These are phyloP conservation scores for Cotesia glomerata DNA, from an alignment of 1,140 invertebrate genomes.

Conservation along the genomic window DNA sequence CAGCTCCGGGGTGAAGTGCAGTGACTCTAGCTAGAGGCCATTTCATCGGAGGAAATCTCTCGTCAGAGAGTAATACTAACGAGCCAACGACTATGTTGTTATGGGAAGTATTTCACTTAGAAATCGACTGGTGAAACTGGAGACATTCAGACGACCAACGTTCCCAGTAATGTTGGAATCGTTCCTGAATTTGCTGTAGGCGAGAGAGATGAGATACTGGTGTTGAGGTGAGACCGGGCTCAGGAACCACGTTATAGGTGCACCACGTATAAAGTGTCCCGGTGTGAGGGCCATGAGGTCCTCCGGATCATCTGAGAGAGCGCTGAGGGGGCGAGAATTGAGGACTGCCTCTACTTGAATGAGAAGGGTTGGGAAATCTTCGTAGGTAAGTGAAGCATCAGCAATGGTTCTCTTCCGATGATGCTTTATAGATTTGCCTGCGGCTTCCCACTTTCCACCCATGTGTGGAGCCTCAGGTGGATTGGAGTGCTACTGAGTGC, in stretches of 20 bases:
- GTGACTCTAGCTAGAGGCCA: conserved; percentile 5
- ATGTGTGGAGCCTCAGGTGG: not conserved
- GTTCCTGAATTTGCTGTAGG: not conserved
- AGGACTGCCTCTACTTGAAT: conserved; percentile 1
- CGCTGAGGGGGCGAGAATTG: not conserved
- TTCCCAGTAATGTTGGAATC: not conserved
- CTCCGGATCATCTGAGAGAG: not conserved
- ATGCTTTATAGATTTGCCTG: not conserved
- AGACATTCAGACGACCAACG: not conserved
- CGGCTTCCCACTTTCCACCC: not conserved
- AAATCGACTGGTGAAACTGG: not conserved
- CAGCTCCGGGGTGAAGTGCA: conserved; percentile 22
- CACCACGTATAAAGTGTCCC: not conserved
- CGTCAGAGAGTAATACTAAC: not conserved
- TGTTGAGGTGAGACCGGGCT: not conserved
- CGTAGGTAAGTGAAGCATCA: not conserved
- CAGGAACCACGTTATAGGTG: not conserved
- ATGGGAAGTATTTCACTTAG: not conserved
- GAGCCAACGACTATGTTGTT: too few species aligned
- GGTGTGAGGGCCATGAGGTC: not conserved
- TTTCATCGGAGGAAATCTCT: conserved; percentile 13
- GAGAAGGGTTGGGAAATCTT: not conserved
- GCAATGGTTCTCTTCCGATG: not conserved
- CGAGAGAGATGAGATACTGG: not conserved
- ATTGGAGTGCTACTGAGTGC: not conserved